phyloP scores from a whole-genome alignment of 2,113 vertebrate species.

The Neotoma lepida region DNA sequence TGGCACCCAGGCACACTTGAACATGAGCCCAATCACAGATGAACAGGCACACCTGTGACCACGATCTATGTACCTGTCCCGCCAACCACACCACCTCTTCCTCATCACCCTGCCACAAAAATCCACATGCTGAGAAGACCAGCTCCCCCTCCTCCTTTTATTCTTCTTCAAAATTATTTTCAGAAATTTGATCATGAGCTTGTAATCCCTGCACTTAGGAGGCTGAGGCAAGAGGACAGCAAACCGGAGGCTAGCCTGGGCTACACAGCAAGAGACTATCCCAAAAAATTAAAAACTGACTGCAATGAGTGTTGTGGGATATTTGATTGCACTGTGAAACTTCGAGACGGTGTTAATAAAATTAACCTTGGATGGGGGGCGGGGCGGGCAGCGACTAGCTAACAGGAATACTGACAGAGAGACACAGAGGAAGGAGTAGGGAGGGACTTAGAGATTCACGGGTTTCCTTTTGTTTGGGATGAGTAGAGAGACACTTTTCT shows the following conservation, averaged over 20 bases:
- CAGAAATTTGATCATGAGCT: neutral
- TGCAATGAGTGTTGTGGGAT: neutral
- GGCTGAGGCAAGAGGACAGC: neutral
- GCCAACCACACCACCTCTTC: rapidly evolving
- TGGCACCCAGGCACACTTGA: neutral
- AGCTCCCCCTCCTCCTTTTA: neutral
- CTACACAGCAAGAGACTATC: neutral
- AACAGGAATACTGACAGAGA: neutral
- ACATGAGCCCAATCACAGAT: too few relatives aligned
- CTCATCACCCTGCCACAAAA: too few relatives aligned
- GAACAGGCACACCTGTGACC: neutral
- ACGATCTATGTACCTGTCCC: rapidly evolving
- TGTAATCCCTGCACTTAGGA: neutral
- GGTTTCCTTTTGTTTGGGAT: neutral
- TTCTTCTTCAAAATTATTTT: conserved; percentile 1
- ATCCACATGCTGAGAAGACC: neutral
- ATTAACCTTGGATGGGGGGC: neutral
- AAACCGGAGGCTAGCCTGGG: neutral
- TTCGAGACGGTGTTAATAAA: neutral
- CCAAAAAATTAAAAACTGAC: neutral
- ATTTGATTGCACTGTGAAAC: neutral
- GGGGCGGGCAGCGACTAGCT: neutral
- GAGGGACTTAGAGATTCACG: neutral
- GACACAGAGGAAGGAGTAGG: neutral
- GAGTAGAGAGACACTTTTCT: neutral